These are phyloP conservation scores for Pogonocherus hispidulus DNA, from an alignment of 2,888 invertebrate species.

Conservation along the genomic window DNA sequence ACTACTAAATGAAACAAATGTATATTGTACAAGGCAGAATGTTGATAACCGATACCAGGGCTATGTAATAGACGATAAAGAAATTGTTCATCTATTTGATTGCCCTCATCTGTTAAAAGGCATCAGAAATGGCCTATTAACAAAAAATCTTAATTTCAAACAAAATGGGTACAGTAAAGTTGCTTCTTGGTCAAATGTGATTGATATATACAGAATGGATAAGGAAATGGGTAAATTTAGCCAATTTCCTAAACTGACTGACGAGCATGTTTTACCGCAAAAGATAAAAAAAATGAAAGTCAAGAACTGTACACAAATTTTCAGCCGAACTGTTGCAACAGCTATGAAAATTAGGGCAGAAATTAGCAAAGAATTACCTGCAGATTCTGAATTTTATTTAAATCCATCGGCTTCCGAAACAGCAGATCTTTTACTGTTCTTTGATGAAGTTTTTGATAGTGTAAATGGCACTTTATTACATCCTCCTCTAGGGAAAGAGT, in stretches of 20 bases:
- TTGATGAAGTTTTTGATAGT: conserved; percentile 3
- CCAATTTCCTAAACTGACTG: conserved; percentile 39
- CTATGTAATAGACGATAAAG: conserved; percentile 41
- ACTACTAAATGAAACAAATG: conserved; percentile 40
- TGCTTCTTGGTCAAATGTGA: conserved; percentile 42
- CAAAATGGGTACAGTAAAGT: conserved; percentile 29
- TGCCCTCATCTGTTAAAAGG: conserved; percentile 46
- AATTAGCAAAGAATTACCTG: conserved; percentile 29
- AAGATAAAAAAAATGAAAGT: conserved; percentile 45
- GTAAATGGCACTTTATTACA: conserved; percentile 1
- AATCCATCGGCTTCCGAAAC: conserved; percentile 33
- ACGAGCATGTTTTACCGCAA: conserved; percentile 39
- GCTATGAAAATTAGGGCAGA: conserved; percentile 29
- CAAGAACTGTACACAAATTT: conserved; percentile 45
- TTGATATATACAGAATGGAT: conserved; percentile 33
- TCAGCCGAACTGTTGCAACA: conserved; percentile 38
- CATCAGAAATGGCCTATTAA: conserved; percentile 44
- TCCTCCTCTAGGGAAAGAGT: not conserved
- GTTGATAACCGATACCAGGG: conserved; percentile 38
- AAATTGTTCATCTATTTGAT: conserved; percentile 49
- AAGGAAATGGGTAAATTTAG: conserved; percentile 29
- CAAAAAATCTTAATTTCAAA: conserved; percentile 36
- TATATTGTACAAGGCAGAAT: conserved; percentile 28
- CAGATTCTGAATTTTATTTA: not conserved
- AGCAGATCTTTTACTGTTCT: conserved; percentile 37